Evolutionary conservation across 2,113 vertebrate genomes (phyloP).

Genomic region (Scytalopus superciliaris): DNA sequence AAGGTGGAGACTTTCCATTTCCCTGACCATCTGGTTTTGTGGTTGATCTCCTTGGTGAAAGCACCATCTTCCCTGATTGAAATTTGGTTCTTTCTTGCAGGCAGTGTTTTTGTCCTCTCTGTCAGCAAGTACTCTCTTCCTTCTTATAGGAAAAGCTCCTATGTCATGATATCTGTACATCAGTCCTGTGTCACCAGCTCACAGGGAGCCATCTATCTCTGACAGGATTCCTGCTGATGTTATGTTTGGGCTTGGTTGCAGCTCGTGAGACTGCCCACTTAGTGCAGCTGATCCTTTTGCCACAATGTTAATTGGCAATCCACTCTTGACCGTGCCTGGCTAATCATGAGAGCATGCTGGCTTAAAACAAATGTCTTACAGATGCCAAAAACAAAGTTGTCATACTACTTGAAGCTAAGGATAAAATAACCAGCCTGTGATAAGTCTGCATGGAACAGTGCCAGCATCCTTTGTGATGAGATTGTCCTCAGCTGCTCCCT

Average conservation of each 20-base stretch:
- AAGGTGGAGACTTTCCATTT: neutral
- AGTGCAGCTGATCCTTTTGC: neutral
- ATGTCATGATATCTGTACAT: neutral
- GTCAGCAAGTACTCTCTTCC: neutral
- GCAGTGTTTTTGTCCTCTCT: neutral
- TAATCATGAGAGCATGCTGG: neutral
- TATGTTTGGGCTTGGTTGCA: neutral
- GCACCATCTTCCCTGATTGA: neutral
- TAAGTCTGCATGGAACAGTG: neutral
- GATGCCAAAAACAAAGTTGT: neutral
- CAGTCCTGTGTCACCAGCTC: neutral
- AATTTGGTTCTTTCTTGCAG: neutral
- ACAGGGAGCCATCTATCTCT: neutral
- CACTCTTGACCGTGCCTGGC: neutral
- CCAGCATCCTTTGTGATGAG: neutral
- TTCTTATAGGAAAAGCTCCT: neutral
- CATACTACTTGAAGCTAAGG: neutral
- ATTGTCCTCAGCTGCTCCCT: neutral
- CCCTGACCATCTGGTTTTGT: neutral
- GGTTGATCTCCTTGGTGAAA: neutral
- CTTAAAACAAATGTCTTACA: neutral
- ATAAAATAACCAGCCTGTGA: neutral
- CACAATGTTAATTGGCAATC: neutral
- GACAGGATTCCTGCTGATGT: neutral
- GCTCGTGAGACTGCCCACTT: neutral